phyloP scores from a whole-genome alignment of 2,888 invertebrate genomes.

The Thecophora atra region DNA sequence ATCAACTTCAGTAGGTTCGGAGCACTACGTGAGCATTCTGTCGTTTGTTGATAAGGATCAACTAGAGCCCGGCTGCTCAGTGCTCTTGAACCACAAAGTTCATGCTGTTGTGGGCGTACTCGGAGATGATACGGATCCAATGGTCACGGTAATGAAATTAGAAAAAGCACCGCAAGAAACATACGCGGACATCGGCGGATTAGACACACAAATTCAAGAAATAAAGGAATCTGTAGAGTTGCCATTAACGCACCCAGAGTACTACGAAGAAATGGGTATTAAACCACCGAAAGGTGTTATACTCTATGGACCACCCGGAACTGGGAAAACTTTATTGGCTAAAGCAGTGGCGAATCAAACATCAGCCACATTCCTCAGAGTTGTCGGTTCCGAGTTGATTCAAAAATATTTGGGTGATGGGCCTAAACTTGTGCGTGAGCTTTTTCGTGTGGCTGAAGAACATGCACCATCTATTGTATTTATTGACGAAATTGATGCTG shows the following conservation, averaged over 20 bases:
- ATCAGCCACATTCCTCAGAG: slow-evolving; percentile 97
- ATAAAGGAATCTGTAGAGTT: slow-evolving; percentile 98
- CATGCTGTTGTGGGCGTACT: slow-evolving; percentile 99
- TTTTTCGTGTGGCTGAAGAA: slow-evolving; percentile 99
- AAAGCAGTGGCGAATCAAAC: slow-evolving; percentile 99
- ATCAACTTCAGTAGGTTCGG: slow-evolving; percentile 97
- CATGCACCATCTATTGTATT: slow-evolving; percentile 99
- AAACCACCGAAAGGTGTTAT: slow-evolving; percentile 99
- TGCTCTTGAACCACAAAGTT: slow-evolving; percentile 97
- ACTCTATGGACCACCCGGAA: slow-evolving; percentile 97
- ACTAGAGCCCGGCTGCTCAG: slow-evolving; percentile 98
- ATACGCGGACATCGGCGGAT: slow-evolving; percentile 97
- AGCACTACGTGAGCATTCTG: slow-evolving; percentile 98
- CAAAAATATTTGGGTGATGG: slow-evolving; percentile 99
- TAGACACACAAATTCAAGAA: slow-evolving; percentile 97
- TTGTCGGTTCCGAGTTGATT: slow-evolving; percentile 99
- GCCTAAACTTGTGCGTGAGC: slow-evolving; percentile 95
- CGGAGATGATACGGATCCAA: slow-evolving; percentile 99
- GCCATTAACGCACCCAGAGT: slow-evolving; percentile 98
- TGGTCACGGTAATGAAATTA: slow-evolving; percentile 99
- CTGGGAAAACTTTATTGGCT: slow-evolving; percentile 96
- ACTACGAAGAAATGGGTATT: slow-evolving; percentile 99
- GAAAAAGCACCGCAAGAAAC: slow-evolving; percentile 99
- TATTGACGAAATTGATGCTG: slow-evolving; percentile 99
- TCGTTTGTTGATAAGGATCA: slow-evolving; percentile 99